phyloP scores from a whole-genome alignment of 2,888 invertebrate genomes.

The Mesorhabditis belari region DNA sequence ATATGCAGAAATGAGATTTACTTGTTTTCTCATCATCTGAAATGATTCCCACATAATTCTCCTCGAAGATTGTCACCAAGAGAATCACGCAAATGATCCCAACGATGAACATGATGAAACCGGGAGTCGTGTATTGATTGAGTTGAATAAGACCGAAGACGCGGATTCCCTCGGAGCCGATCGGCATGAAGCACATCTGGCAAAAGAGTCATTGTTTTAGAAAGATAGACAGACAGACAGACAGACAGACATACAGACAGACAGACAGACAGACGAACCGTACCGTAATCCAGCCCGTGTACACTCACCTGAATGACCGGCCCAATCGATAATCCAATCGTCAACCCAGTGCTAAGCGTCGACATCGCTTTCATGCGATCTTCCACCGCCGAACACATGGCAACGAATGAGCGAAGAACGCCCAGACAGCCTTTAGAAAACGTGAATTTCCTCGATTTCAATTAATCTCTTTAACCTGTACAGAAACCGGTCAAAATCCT shows the following conservation, averaged over 20 bases:
- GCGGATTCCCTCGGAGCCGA: constrained; percentile 18
- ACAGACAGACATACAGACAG: no score
- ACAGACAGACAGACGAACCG: no score
- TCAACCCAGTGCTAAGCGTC: constrained; percentile 4
- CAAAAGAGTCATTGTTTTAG: neutral
- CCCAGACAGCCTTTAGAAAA: constrained; percentile 16
- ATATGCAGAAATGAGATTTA: no score
- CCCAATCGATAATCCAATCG: constrained; percentile 5
- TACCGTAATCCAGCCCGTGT: neutral
- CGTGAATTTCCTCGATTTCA: no score
- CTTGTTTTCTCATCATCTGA: constrained; percentile 14
- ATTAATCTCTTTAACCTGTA: no score
- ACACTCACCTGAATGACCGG: constrained; percentile 6
- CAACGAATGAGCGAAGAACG: constrained; percentile 1
- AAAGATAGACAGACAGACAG: no score
- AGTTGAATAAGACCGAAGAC: constrained; percentile 9
- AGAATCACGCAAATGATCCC: constrained; percentile 13
- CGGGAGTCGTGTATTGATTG: constrained; percentile 27
- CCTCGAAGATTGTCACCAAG: constrained; percentile 23
- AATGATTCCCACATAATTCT: constrained; percentile 31
- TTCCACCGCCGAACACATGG: neutral
- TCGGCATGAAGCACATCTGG: constrained; percentile 16
- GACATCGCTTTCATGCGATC: constrained; percentile 7
- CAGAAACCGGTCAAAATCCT: neutral
- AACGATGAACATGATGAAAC: constrained; percentile 26